These are phyloP conservation scores for Pemphredon lugubris DNA, from an alignment of 2,888 invertebrate genomes.

Conservation along the genomic window DNA sequence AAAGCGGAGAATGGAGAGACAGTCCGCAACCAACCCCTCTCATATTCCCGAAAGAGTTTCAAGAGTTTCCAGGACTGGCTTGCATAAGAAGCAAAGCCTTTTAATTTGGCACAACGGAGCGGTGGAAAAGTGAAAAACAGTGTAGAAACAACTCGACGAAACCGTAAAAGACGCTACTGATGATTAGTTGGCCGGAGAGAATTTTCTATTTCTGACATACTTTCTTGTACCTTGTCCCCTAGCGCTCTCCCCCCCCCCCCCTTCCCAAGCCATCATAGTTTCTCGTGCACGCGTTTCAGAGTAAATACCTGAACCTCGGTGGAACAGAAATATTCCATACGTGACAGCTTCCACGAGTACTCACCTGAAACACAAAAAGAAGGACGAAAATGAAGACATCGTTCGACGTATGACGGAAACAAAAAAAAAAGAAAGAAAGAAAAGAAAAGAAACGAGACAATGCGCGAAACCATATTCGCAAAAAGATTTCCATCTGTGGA, in stretches of 20 bases:
- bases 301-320: constrained; percentile 16
- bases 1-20: constrained; percentile 23
- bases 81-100: constrained; percentile 22
- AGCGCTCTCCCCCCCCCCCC: not conserved
- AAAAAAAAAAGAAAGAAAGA: too few relatives aligned
- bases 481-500: too few relatives aligned
- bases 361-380: constrained; percentile 55
- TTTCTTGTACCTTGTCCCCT: constrained; percentile 13
- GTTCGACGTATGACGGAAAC: not conserved
- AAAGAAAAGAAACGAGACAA: too few relatives aligned
- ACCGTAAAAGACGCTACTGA: constrained; percentile 7
- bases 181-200: constrained; percentile 25
- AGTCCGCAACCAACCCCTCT: not conserved
- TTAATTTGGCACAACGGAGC: constrained; percentile 46
- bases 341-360: constrained; percentile 39
- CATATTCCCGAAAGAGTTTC: constrained; percentile 37
- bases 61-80: constrained; percentile 19
- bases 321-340: too few relatives aligned
- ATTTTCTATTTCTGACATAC: constrained; percentile 2
- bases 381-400: not conserved
- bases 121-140: constrained; percentile 10
- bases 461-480: too few relatives aligned
- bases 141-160: constrained; percentile 7
- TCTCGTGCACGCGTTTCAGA: not conserved
- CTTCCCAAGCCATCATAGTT: too few relatives aligned